Base-by-base conservation (phyloP, 2,113 vertebrate species). In the Phrynocephalus versicolor region DNA sequence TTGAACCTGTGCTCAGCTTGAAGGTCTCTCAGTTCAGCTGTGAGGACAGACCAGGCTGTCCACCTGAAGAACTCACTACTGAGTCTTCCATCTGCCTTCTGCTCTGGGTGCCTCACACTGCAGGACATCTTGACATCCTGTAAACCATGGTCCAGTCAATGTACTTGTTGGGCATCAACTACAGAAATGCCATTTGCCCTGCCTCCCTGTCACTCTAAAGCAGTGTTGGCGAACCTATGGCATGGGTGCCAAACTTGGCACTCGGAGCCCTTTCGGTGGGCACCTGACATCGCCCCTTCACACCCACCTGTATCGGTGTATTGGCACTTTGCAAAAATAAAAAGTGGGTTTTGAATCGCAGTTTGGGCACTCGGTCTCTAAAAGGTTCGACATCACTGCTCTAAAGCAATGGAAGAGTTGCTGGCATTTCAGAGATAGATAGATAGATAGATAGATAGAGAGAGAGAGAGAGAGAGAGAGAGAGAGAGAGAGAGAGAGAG, bases 401-500 rank as follows among this genome's bases (percentile, higher is more conserved):
- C 45, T 51, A 71, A 69, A 90, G 85, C 55, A 70, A 92, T 45
- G 83, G 72, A 89, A 73, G 30, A 90, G 84, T 78, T 51, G 88
- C 79, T 85, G 89, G 88, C 84, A 88, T 89, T 88, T 88, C 89
- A 89, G 37, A n/a, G n/a, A n/a, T n/a, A n/a, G n/a, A n/a, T n/a
- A n/a, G n/a, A n/a, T n/a, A n/a, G n/a, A n/a, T n/a, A n/a, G n/a
- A n/a, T n/a, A n/a, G n/a, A n/a, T n/a, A n/a, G n/a, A n/a, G n/a
- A n/a, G n/a, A n/a, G n/a, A n/a, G n/a, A n/a, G n/a, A n/a, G n/a
- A n/a, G n/a, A n/a, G n/a, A n/a, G n/a, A n/a, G n/a, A n/a, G n/a
- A n/a, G n/a, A n/a, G n/a, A n/a, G n/a, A n/a, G n/a, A n/a, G n/a
- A n/a, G n/a, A n/a, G n/a, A 85, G 79, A 14, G 80, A 90, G 84